phyloP scores from a whole-genome alignment of 2,888 invertebrate genomes.

The Tanytarsus gracilentus region DNA sequence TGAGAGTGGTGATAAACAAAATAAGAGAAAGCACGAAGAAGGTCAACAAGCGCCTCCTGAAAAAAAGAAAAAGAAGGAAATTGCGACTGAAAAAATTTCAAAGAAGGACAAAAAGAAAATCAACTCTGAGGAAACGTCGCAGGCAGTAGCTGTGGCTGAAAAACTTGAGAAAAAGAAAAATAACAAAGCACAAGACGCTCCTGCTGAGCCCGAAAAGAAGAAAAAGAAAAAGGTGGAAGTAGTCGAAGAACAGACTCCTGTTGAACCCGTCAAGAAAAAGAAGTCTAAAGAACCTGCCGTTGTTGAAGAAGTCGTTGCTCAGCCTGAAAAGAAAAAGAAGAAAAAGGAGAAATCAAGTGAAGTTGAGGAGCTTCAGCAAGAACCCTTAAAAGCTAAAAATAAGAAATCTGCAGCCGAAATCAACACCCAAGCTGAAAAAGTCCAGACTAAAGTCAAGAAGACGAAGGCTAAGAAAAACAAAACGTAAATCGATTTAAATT shows the following conservation, averaged over 20 bases:
- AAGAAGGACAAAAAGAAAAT: constrained; percentile 13
- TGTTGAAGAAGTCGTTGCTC: not conserved
- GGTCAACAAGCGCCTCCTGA: not conserved
- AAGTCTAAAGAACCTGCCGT: not conserved
- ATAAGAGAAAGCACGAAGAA: not conserved
- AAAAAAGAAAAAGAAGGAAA: not conserved
- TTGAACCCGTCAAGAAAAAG: not conserved
- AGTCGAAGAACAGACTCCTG: not conserved
- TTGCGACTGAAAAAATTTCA: not conserved
- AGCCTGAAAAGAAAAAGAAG: not conserved
- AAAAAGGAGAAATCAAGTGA: constrained; percentile 3
- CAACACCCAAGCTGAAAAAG: not conserved
- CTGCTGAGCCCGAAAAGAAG: not conserved
- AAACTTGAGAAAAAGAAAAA: not conserved
- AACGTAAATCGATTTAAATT: not conserved
- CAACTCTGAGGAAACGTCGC: no score
- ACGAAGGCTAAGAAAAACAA: constrained; percentile 18
- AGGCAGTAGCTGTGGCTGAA: not conserved
- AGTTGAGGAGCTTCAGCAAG: not conserved
- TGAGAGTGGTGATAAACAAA: not conserved
- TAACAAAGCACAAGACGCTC: not conserved
- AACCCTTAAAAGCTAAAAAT: not conserved
- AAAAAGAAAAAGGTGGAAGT: not conserved
- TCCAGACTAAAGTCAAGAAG: not conserved
- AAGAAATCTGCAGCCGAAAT: not conserved